Evolutionary conservation across 2,797 vertebrate genomes (phyloP).

Genomic region (Paedocypris micromegethes): DNA sequence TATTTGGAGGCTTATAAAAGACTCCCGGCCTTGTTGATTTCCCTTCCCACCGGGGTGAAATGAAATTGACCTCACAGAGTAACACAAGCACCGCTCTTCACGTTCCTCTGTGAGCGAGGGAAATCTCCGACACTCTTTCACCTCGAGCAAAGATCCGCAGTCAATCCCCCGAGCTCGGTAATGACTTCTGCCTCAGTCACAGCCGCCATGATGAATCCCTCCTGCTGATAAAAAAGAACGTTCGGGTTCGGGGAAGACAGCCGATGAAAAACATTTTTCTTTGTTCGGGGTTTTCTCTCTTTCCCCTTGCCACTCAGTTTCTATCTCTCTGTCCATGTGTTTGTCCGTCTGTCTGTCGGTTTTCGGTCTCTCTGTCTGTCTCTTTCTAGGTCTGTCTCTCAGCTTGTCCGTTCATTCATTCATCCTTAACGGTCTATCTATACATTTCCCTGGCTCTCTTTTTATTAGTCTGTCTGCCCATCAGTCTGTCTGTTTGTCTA

Average conservation of each 20-base stretch:
- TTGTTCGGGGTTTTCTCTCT: no score
- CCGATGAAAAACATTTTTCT: no score
- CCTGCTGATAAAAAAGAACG: background rate
- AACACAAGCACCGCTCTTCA: conserved; percentile 46
- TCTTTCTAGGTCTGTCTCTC: no score
- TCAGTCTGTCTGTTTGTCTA: no score
- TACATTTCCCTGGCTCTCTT: no score
- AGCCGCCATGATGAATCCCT: background rate
- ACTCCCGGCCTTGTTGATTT: conserved; percentile 53
- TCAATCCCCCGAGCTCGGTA: background rate
- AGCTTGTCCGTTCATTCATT: no score
- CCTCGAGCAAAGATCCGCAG: conserved; percentile 24
- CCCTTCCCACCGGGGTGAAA: conserved; percentile 43
- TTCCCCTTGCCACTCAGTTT: no score
- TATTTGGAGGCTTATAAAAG: conserved; percentile 50
- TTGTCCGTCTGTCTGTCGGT: no score
- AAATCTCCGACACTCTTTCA: conserved; percentile 24
- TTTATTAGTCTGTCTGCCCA: no score
- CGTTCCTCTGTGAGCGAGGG: conserved; percentile 25
- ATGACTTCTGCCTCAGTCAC: conserved; percentile 11
- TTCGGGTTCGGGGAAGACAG: background rate
- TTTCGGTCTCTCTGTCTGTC: no score
- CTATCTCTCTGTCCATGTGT: no score
- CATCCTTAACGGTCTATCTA: no score
- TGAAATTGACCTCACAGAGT: conserved; percentile 53